A percentile compares a stretch with the other conserved stretches of the same genome.
phyloP scores from a whole-genome alignment of 2,113 vertebrate genomes.

The Equus przewalskii region DNA sequence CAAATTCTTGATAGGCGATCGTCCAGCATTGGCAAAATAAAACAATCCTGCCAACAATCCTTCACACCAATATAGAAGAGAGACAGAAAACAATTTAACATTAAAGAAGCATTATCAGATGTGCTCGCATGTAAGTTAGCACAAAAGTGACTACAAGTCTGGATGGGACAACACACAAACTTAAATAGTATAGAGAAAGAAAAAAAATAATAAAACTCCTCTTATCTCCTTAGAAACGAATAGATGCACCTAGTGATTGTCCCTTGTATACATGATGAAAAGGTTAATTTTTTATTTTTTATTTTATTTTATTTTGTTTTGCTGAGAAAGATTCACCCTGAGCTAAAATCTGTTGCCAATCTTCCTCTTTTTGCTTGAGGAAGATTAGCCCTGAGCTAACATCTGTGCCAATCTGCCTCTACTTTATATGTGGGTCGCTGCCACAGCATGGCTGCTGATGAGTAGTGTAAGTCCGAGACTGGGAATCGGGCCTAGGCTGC shows the following conservation, averaged over 20 bases:
- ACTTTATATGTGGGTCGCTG: too few species aligned
- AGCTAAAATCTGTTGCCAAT: too few species aligned
- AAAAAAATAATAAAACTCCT: neutral
- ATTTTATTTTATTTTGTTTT: too few species aligned
- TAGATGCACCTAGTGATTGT: neutral
- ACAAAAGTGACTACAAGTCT: neutral
- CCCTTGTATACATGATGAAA: neutral
- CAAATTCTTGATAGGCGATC: neutral
- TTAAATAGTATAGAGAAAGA: neutral
- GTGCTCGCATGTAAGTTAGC: neutral
- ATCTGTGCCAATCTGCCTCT: too few species aligned
- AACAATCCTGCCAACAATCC: neutral
- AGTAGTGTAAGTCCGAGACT: too few species aligned
- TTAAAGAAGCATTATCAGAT: neutral
- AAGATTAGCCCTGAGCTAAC: too few species aligned
- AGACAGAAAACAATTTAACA: neutral
- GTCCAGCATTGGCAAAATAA: constrained; percentile 8
- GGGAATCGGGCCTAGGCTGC: too few species aligned
- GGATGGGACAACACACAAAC: neutral
- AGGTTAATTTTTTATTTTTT: too few species aligned
- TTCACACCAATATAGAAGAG: neutral
- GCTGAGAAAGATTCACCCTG: too few species aligned
- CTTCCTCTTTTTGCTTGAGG: too few species aligned
- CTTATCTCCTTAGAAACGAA: neutral
- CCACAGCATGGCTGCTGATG: too few species aligned